Base-by-base conservation (phyloP, 2,113 vertebrate genomes). In the Corvus cornix region DNA sequence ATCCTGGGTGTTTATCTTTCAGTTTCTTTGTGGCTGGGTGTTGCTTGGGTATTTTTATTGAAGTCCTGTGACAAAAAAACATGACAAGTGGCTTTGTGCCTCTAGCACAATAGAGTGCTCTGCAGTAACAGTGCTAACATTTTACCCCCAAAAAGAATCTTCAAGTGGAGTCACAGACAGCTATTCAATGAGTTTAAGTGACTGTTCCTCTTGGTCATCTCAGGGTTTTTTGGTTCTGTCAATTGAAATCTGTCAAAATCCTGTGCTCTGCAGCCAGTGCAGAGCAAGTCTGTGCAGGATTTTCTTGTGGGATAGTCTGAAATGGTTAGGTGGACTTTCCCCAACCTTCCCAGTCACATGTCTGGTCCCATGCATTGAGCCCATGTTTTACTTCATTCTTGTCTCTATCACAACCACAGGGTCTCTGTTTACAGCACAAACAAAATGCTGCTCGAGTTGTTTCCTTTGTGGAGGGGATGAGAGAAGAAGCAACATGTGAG, bases 291-390 rank as follows among this genome's bases (percentile, higher is more conserved):
- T 74, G 14, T 81, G n/a, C 22, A 78, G 80, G 31, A 26, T 49
- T 77, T 86, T 83, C 13, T 10, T 33, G 43, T 81, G 59, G 28
- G 11, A 46, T 58, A 23, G 20, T 53, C 43, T 67, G 77, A 55
- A 77, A 58, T 16, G 43, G 10, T 55, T 66, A 19, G 1, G 1
- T 67, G 84, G 56, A 30, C 73, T 78, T 87, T 4, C 14, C 13
- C 20, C 7, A 26, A 9, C 3, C 27, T 77, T 87, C 22, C 73
- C 35, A 70, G 31, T 93, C 39, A 33, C 7, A 0, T 49, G 37
- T 28, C n/a, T 66, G 69, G n/a, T 55, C 48, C 58, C 0, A 0
- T 81, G 80, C 16, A 8, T 37, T 28, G 33, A 27, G 31, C 21
- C 10, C 18, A 11, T 0, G 0, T 46, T 84, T 87, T 26, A 22